Evolutionary conservation across 1,140 invertebrate genomes (phyloP), one percentile per base, ranked within the genome.

Genomic region (Sitodiplosis mosellana): DNA sequence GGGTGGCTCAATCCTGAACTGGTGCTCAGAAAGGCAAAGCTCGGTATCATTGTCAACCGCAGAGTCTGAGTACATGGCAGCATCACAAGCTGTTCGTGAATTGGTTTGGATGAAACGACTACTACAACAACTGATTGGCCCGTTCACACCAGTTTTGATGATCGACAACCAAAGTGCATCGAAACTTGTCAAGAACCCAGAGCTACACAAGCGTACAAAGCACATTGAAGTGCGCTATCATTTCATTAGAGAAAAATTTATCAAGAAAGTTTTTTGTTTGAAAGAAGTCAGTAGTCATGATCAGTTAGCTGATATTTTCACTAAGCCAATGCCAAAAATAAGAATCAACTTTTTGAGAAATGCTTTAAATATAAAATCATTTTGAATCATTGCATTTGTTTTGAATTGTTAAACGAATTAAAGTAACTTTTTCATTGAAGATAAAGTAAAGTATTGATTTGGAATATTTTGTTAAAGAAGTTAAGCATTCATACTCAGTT

Each of bases 21-120:
- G 60, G 58, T 46, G 37, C 12, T 53, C 51, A 4, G 41, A 48
- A 10, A 60, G 58, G 41, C 59, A 59, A 44, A 49, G 47, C 1
- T 46, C 46, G 1, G 54, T 57, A 0, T 48, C 56, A 12, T 47
- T 55, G 36, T 57, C 53, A 10, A 54, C 52, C 0, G 66, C 60
- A 7, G 66, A 71, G 52, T 58, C 66, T 15, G 67, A 70, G 48
- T 60, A 55, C 53, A 38, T 63, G 6, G 56, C 60, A 34, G 54
- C 53, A 11, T 51, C 53, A 53, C 55, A 57, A 49, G 55, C 51
- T 15, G 47, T 54, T 10, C 60, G 60, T 50, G 54, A 64, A 46
- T 37, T 46, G 15, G 38, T 41, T n/a, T 41, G 38, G 38, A 58
- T 48, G 15, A 38, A 46, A 40, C 27, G 15, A 3, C 12, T 48